phyloP scores from a whole-genome alignment of 2,797 vertebrate species.

The Malurus splendens region DNA sequence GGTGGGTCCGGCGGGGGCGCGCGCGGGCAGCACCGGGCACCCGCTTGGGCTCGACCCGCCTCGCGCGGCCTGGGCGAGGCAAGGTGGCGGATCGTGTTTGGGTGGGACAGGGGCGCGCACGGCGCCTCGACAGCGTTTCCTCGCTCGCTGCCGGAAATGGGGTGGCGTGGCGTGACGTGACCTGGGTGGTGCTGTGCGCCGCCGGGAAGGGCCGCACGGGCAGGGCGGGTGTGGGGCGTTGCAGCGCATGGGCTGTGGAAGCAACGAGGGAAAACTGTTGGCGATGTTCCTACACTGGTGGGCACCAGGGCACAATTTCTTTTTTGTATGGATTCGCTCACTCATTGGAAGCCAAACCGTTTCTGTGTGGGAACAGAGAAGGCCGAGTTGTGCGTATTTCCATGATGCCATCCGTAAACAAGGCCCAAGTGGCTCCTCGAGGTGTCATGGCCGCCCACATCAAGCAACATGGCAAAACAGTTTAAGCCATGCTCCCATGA shows the following conservation, averaged over 20 bases:
- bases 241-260: not conserved
- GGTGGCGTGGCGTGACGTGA: rapidly evolving
- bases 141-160: rapidly evolving
- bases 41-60: not conserved
- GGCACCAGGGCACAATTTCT: rapidly evolving
- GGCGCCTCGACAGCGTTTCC: not conserved
- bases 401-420: not conserved
- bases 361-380: not conserved
- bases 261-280: rapidly evolving
- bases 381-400: not conserved
- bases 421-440: not conserved
- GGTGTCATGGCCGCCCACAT: not conserved
- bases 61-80: not conserved
- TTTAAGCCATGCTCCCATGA: not conserved
- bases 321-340: rapidly evolving
- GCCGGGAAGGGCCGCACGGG: not conserved
- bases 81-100: not conserved
- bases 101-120: not conserved
- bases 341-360: rapidly evolving
- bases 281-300: rapidly evolving
- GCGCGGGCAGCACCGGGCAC: not conserved
- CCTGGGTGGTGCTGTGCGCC: rapidly evolving
- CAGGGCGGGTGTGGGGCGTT: not conserved
- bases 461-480: not conserved
- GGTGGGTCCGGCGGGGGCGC: not conserved